Conservation (phyloP, 2,797 vertebrate species). For the Myotis findleyi region DNA sequence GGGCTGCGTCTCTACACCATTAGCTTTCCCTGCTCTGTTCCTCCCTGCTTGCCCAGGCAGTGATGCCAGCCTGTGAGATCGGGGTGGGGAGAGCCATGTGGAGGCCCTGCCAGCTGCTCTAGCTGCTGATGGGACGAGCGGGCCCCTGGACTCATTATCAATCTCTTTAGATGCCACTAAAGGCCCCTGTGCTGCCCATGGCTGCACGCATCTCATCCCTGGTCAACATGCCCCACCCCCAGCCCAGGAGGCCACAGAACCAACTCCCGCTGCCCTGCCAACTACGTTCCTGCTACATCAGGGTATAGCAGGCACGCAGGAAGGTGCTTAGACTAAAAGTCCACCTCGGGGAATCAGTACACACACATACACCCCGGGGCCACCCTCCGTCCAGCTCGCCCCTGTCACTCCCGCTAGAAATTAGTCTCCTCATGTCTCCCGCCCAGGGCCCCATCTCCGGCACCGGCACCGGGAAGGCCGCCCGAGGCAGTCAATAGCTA, state of each 20-base stretch:
- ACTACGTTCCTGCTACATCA: background rate
- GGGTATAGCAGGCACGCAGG: fast-evolving
- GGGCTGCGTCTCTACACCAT: background rate
- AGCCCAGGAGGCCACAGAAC: background rate
- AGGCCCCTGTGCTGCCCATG: fast-evolving
- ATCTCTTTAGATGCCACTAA: background rate
- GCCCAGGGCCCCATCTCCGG: background rate
- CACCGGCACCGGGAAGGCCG: background rate
- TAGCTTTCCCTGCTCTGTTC: background rate
- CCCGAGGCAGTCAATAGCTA: background rate
- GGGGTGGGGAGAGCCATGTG: background rate
- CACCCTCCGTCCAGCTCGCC: fast-evolving
- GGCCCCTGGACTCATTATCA: background rate
- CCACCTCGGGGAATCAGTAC: background rate
- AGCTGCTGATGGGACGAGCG: background rate
- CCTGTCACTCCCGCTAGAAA: background rate
- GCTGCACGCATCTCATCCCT: fast-evolving
- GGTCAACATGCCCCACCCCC: background rate
- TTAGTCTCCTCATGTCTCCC: background rate
- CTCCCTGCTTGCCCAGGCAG: background rate
- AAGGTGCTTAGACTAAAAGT: background rate
- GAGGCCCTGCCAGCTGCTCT: background rate
- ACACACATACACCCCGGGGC: fast-evolving
- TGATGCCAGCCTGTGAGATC: background rate
- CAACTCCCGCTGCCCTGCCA: background rate